Evolutionary conservation across 2,888 invertebrate species (phyloP), one percentile per base, ranked within the genome.

Genomic region (Amphimallon solstitiale): DNA sequence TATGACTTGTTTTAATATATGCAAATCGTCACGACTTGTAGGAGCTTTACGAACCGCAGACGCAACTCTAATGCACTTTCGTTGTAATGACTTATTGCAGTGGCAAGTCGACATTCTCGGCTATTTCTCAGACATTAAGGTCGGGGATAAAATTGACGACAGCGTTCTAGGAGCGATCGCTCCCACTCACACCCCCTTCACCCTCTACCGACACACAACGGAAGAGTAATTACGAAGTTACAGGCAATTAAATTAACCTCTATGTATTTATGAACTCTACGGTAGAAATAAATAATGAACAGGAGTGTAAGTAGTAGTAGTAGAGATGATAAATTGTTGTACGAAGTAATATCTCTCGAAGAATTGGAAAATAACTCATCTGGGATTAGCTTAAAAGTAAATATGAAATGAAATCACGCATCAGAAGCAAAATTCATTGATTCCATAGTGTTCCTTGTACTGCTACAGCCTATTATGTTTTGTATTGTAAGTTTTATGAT

Each of bases 11-110:
- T 38, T 54, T 21, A 37, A 38, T 54, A 34, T 54, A 54, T 54
- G 54, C 54, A 54, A 54, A 54, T 54, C 54, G 54, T 37, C 38
- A 21, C 19, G 37, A 54, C 54, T 54, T 40, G 54, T 19, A 19
- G 54, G 17, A 54, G 54, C 38, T 54, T 54, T 54, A 54, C 54
- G 38, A 40, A 38, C 19, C 37, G 38, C 54, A 38, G 54, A 54
- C 54, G 38, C 19, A 38, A 54, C 37, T 63, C 63, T 67, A 67
- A 67, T 67, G 67, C 67, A 67, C 61, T 67, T 67, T 67, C 67
- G 46, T 23, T 67, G 67, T 67, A 65, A 48, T 51, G 49, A 66
- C 23, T 62, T 66, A 54, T 62, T 62, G 52, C 40, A 12, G 48
- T 12, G 40, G 43, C 63, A 23, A 43, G 51, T 15, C 38, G 35